A percentile compares a stretch with the other conserved stretches of the same genome.
phyloP scores from a whole-genome alignment of 1,140 invertebrate genomes.

The Caenorhabditis inopinata region DNA sequence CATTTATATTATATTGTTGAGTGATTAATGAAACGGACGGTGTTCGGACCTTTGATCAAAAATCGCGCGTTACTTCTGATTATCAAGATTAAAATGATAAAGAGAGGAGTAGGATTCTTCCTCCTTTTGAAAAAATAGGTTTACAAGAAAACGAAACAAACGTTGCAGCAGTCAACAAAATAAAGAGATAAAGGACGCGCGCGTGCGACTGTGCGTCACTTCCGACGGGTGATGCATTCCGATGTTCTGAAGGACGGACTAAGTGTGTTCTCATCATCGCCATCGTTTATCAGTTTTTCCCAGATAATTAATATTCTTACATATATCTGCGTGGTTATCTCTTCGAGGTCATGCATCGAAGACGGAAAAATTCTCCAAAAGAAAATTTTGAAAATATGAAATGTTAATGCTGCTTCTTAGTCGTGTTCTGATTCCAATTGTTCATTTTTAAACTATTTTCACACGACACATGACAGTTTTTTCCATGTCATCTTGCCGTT shows the following conservation, averaged over 20 bases:
- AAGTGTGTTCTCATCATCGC: not conserved
- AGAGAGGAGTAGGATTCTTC: not conserved
- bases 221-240: slow-evolving; percentile 14
- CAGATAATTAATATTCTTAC: slow-evolving; percentile 7
- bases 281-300: not conserved
- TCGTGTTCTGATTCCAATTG: slow-evolving; percentile 21
- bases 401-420: too few species aligned
- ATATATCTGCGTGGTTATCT: not conserved
- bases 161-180: not conserved
- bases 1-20: not conserved
- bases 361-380: too few species aligned
- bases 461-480: not conserved
- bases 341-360: not conserved
- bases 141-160: slow-evolving; percentile 12
- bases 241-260: slow-evolving; percentile 15
- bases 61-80: not conserved
- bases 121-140: not conserved
- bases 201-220: not conserved
- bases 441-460: not conserved
- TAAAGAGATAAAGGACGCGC: not conserved
- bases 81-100: slow-evolving; percentile 17
- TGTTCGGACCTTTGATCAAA: not conserved
- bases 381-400: too few species aligned
- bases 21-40: not conserved
- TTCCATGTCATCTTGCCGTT: not conserved